Conservation (phyloP, 2,888 invertebrate genomes). For the Drosophila longiperda region DNA sequence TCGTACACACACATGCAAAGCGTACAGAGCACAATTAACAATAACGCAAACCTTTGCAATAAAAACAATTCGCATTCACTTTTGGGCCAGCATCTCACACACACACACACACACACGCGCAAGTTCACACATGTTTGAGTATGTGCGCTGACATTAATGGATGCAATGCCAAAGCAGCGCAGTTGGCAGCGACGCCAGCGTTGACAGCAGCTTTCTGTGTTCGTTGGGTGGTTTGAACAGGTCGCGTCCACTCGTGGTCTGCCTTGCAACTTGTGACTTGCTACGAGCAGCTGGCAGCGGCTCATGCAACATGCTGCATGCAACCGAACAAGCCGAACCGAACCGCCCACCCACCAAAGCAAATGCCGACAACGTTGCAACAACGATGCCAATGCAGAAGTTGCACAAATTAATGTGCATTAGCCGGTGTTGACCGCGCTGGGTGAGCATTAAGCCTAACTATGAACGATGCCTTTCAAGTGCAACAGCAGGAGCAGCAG, state of each 20-base stretch:
- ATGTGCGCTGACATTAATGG: constrained; percentile 74
- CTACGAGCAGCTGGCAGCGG: constrained; percentile 47
- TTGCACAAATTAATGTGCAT: constrained; percentile 57
- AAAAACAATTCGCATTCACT: constrained; percentile 71
- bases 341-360: constrained; percentile 43
- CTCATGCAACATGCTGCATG: constrained; percentile 32
- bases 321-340: constrained; percentile 29
- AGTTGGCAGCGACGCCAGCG: constrained; percentile 44
- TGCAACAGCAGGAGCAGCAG: constrained; percentile 8
- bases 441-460: constrained; percentile 48
- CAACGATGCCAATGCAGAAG: constrained; percentile 4
- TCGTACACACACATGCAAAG: constrained; percentile 20
- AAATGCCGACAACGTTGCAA: not conserved
- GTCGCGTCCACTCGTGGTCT: constrained; percentile 47
- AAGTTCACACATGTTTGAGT: constrained; percentile 40
- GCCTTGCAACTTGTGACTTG: constrained; percentile 39
- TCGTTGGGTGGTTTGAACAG: constrained; percentile 31
- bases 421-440: constrained; percentile 62
- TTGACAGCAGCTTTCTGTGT: constrained; percentile 33
- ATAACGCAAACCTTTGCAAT: constrained; percentile 65
- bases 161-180: constrained; percentile 64
- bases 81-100: constrained; percentile 48
- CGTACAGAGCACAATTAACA: constrained; percentile 56
- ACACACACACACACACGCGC: constrained; percentile 15
- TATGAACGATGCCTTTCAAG: constrained; percentile 18